Evolutionary conservation across 2,113 vertebrate genomes (phyloP).

Genomic region (mouse (Mus musculus)): DNA sequence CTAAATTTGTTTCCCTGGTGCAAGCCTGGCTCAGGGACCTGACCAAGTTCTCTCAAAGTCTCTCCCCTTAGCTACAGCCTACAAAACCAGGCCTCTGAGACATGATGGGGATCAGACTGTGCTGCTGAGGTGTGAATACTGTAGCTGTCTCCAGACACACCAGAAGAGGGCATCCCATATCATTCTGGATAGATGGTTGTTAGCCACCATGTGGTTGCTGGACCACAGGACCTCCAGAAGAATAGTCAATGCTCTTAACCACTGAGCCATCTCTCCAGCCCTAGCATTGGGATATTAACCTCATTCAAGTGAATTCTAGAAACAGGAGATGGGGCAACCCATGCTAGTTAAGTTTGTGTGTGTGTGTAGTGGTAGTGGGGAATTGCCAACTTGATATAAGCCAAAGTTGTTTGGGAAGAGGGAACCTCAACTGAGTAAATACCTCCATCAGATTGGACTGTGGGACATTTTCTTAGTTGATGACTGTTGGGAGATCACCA

Average conservation of each 20-base stretch:
- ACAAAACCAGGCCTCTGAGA: too few relatives aligned
- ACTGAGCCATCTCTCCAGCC: too few relatives aligned
- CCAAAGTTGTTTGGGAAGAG: neutral
- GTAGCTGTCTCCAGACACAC: too few relatives aligned
- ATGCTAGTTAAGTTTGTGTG: neutral
- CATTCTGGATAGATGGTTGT: too few relatives aligned
- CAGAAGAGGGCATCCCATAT: too few relatives aligned
- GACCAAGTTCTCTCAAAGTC: accelerated
- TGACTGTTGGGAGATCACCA: neutral
- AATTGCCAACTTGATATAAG: neutral
- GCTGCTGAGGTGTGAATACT: neutral
- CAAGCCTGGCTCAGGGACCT: neutral
- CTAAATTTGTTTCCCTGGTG: neutral
- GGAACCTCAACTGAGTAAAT: neutral
- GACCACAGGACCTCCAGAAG: too few relatives aligned
- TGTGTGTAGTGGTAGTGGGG: too few relatives aligned
- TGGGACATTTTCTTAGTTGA: neutral
- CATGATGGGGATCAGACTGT: neutral
- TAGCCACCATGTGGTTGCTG: too few relatives aligned
- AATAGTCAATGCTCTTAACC: too few relatives aligned
- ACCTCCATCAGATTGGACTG: neutral
- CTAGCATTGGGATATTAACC: neutral
- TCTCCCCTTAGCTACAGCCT: neutral
- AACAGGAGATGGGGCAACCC: too few relatives aligned
- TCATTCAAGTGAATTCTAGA: neutral